phyloP scores from a whole-genome alignment of 1,140 invertebrate genomes.

The Trichoplusia ni region DNA sequence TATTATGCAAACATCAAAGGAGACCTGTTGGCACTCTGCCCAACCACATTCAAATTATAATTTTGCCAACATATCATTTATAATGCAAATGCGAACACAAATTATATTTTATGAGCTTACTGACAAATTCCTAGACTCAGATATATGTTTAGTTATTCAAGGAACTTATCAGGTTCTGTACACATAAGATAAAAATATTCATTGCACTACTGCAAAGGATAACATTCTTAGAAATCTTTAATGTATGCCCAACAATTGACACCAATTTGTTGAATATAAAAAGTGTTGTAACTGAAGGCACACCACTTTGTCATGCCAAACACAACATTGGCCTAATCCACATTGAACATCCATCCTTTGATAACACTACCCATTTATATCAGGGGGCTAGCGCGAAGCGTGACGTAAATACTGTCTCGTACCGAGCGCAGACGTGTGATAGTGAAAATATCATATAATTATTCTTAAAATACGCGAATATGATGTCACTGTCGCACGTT shows the following conservation, averaged over 20 bases:
- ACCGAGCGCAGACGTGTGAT: constrained; percentile 1
- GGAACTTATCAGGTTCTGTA: too few species aligned
- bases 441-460: constrained; percentile 38
- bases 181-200: too few species aligned
- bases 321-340: neutral
- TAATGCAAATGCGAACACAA: constrained; percentile 1
- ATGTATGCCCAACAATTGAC: too few species aligned
- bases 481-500: constrained; percentile 58
- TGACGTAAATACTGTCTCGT: neutral
- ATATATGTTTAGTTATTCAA: neutral
- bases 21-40: constrained; percentile 10
- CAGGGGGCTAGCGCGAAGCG: neutral
- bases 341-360: neutral
- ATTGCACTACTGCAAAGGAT: too few species aligned
- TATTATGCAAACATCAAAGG: constrained; percentile 11
- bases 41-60: constrained; percentile 1
- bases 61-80: constrained; percentile 11
- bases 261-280: too few species aligned
- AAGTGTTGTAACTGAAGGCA: too few species aligned
- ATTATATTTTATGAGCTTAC: constrained; percentile 11
- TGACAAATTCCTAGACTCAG: neutral
- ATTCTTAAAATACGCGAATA: constrained; percentile 57
- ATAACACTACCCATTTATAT: neutral
- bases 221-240: too few species aligned
- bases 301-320: too few species aligned